Percentiles rank a stretch among this genome's conserved stretches.
Conservation (phyloP, 2,888 invertebrate species). For the Minunthozetes semirufus region DNA sequence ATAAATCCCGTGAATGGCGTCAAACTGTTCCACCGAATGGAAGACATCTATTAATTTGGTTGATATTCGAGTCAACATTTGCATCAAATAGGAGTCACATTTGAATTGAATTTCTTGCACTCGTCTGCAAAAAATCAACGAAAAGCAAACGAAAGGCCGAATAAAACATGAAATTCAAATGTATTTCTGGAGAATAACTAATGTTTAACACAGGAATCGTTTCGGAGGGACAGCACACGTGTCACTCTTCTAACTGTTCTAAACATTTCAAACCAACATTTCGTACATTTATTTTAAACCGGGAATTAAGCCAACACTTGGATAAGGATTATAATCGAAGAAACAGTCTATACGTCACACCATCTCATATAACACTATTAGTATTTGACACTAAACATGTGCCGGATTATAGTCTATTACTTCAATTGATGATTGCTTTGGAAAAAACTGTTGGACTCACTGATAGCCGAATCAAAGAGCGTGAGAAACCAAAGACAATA, state of each 20-base stretch:
- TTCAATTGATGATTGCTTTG: neutral
- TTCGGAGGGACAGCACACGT: constrained; percentile 9
- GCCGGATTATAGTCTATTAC: constrained; percentile 21
- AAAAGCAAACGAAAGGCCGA: neutral
- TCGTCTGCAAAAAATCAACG: neutral
- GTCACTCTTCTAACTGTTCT: neutral
- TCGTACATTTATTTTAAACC: constrained; percentile 4
- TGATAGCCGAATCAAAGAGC: constrained; percentile 6
- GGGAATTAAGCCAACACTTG: constrained; percentile 26
- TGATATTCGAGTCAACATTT: constrained; percentile 16
- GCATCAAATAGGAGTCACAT: constrained; percentile 4
- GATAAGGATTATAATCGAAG: constrained; percentile 7
- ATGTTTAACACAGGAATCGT: neutral
- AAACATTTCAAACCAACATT: neutral
- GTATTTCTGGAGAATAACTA: constrained; percentile 3
- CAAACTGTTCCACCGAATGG: constrained; percentile 9
- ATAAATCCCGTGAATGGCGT: constrained; percentile 4
- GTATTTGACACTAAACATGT: constrained; percentile 33
- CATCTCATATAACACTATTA: constrained; percentile 30
- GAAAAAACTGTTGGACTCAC: neutral
- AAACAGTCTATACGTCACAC: constrained; percentile 17
- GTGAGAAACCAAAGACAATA: constrained; percentile 20
- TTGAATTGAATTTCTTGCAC: neutral
- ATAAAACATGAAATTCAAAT: constrained; percentile 14
- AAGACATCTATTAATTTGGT: neutral